Evolutionary conservation across 35 echinoderm and acorn worm species (phyloP).

Genomic region (Apostichopus californicus): DNA sequence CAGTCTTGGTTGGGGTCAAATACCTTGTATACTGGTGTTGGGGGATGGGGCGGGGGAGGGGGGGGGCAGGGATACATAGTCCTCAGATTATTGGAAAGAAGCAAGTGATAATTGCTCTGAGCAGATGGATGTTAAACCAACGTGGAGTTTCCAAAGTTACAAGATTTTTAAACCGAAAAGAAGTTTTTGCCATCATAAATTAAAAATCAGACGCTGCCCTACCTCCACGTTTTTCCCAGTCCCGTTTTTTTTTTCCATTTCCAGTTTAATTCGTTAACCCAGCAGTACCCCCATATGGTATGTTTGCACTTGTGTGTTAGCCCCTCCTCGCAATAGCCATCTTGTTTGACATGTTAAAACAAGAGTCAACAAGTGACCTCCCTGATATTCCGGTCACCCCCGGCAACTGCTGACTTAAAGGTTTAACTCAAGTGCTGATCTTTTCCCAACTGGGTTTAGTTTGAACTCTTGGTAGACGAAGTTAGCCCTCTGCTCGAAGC

Average conservation of each 20-base stretch:
- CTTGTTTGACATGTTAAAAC: conserved; percentile 23
- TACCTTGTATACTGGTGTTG: too few relatives aligned
- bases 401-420: conserved; percentile 6
- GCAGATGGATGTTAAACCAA: too few relatives aligned
- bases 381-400: background rate
- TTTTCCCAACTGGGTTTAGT: background rate
- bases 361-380: conserved; percentile 15
- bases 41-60: too few relatives aligned
- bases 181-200: background rate
- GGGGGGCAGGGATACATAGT: too few relatives aligned
- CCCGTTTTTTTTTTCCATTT: background rate
- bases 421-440: background rate
- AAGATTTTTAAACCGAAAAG: background rate
- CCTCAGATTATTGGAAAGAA: too few relatives aligned
- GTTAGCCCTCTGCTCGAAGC: background rate
- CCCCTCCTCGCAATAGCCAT: background rate
- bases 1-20: too few relatives aligned
- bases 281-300: background rate
- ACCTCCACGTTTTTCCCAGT: background rate
- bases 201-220: background rate
- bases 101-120: too few relatives aligned
- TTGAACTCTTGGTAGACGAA: background rate
- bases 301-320: conserved; percentile 20
- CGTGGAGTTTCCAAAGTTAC: too few relatives aligned
- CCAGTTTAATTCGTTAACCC: background rate